Evolutionary conservation across 2,888 invertebrate species (phyloP), one percentile per base, ranked within the genome.

Genomic region (Lycophotia porphyrea): DNA sequence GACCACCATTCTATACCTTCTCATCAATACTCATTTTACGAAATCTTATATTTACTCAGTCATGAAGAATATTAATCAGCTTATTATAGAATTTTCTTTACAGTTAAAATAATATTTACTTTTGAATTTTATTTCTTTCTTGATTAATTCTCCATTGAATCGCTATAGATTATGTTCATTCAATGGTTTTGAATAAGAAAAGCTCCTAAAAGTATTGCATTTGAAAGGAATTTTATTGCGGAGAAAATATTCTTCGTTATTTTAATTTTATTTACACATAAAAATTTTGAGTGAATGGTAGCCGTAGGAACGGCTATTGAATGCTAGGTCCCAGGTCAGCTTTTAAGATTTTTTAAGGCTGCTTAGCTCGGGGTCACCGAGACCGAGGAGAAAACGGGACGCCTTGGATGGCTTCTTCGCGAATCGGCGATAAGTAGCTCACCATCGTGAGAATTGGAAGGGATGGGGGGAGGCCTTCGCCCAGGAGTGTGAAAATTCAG

Each of bases 91-190:
- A 18, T 34, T 34, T 66, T 3, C 27, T 36, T 31, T 15, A 1
- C 0, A 42, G 13, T 39, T 3, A 47, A 34, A 27, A 21, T 24
- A 52, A 39, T 39, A 9, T 64, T 68, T 49, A 63, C 64, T 80
- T 63, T 27, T 47, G 7, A 34, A 18, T 74, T 61, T 58, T 31
- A 42, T 64, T 67, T 58, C 39, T 15, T 47, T 21, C 8, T 60
- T 52, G 36, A 65, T 75, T 49, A 64, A 68, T 63, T 67, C 31
- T 11, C 27, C 42, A 55, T 67, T 18, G 42, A 61, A 61, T 67
- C 34, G 4, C 55, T 31, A 36, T 24, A 61, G 49, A 74, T 81
- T 81, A 18, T 39, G 58, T 70, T 55, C 52, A 55, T 76, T 80
- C 76, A 76, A 24, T 36, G 31, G 27, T 27, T 31, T 15, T 55